Evolutionary conservation across 2,797 vertebrate species (phyloP), one percentile per base, ranked within the genome.

Genomic region (Adrianichthys oophorus): DNA sequence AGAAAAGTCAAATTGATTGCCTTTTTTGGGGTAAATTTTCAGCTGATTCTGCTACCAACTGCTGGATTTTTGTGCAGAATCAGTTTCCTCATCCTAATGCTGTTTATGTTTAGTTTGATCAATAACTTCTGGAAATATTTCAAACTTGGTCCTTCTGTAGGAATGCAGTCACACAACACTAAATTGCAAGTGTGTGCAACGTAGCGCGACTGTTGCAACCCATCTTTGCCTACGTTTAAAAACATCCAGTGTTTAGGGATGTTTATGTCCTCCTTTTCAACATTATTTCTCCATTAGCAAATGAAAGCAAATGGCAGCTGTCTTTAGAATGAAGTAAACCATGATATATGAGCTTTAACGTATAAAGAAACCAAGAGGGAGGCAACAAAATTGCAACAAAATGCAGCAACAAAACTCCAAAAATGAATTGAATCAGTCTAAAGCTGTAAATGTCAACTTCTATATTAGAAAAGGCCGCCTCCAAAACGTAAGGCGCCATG

Each of bases 31-130:
- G 4, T 48, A 32, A 3, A 10, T 12, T 12, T 32, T 12, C 10
- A 12, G 32, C 3, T 10, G 32, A 32, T 72, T 77, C 45, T 15
- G 15, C 45, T 14, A 15, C 18, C 19, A 29, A 32, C 32, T 32
- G 8, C 1, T 47, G 19, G 2, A 88, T 90, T 87, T 82, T 89
- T 37, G 21, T 67, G 66, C 56, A 62, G 19, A 48, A 87, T 76
- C 83, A 71, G 84, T 76, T 74, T 79, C 53, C 67, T 59, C 59
- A 74, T 62, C 49, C 62, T 56, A 78, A 65, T 54, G 56, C 74
- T 70, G 59, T 62, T 69, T 16, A 1, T 56, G 71, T 70, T 82
- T 70, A 72, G 29, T 68, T 80, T 78, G 4, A 59, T 49, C 44
- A 2, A 32, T 8, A 12, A 12, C 10, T 12, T 32, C 32, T 12